Conservation (phyloP, 2,888 invertebrate genomes). For the Drosophila kambysellisi region DNA sequence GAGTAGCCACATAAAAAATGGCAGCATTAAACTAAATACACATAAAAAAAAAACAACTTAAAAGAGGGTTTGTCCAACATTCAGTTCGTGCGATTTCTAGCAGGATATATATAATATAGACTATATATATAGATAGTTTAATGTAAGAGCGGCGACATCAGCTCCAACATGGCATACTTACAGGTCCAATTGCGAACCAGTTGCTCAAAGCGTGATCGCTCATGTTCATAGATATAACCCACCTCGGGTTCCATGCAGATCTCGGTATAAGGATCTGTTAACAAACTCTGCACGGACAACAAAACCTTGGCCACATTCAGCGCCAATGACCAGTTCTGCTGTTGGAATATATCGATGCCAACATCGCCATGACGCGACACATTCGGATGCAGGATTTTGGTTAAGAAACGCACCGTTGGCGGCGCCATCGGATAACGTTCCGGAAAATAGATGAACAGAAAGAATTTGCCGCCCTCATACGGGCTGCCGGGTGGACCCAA, state of each 20-base stretch:
- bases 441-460: conserved; percentile 95
- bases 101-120: conserved; percentile 7
- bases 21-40: conserved; percentile 75
- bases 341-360: conserved; percentile 97
- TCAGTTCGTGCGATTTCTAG: conserved; percentile 56
- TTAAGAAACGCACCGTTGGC: conserved; percentile 95
- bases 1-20: conserved; percentile 56
- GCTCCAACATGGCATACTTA: conserved; percentile 94
- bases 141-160: conserved; percentile 84
- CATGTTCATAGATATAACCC: conserved; percentile 91
- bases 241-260: conserved; percentile 96
- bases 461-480: conserved; percentile 97
- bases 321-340: conserved; percentile 98
- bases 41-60: conserved; percentile 60
- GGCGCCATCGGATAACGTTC: conserved; percentile 96
- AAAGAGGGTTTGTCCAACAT: conserved; percentile 56
- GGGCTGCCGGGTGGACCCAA: conserved; percentile 96
- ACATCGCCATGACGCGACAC: conserved; percentile 98
- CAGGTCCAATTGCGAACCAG: conserved; percentile 95
- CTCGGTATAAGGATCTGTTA: conserved; percentile 95
- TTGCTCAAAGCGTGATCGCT: conserved; percentile 91
- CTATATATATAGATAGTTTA: conserved; percentile 5
- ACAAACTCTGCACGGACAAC: conserved; percentile 93
- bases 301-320: conserved; percentile 95
- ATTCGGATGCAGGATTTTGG: conserved; percentile 97